Evolutionary conservation across 2,888 invertebrate genomes (phyloP), one percentile per base, ranked within the genome.

Genomic region (Drosophila monieri): DNA sequence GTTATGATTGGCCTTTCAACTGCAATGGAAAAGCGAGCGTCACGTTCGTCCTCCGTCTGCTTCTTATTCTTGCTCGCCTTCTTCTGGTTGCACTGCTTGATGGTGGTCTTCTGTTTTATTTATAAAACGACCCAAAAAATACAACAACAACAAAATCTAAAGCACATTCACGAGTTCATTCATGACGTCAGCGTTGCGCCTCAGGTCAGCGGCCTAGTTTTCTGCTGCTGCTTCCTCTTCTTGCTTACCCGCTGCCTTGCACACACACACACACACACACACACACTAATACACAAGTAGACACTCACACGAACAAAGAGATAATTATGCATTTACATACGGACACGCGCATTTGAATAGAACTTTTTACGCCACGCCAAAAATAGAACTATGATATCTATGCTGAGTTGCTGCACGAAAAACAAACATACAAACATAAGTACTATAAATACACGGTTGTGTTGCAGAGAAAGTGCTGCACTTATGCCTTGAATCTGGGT

Each of bases 121-220:
- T 61, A 61, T 61, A 58, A 58, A 59, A 23, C 60, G 23, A 59
- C 35, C 60, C 48, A 49, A 57, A 18, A 41, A 18, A 41, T 9
- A 27, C 25, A 27, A 41, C 3, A 41, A 39, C 2, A 15, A n/a
- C n/a, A 12, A 12, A 65, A 75, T 48, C 56, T 49, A 46, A 57
- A 62, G 47, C 65, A 60, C 71, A 85, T 79, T 81, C 89, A 88
- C 88, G 89, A 89, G 89, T 90, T 89, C 89, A 88, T 79, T 89
- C 85, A 89, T 91, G 91, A 91, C 90, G 91, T 91, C 91, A 91
- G 88, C 83, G 68, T 74, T 70, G 80, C 78, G 74, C 87, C 84
- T 76, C 85, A 90, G 90, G 91, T 91, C 91, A 90, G 90, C 90
- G 91, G 90, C 91, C 91, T 90, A 90, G 83, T 89, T 90, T 88